Base-by-base conservation (phyloP, 2,797 vertebrate species). In the Psittacula derbiana region DNA sequence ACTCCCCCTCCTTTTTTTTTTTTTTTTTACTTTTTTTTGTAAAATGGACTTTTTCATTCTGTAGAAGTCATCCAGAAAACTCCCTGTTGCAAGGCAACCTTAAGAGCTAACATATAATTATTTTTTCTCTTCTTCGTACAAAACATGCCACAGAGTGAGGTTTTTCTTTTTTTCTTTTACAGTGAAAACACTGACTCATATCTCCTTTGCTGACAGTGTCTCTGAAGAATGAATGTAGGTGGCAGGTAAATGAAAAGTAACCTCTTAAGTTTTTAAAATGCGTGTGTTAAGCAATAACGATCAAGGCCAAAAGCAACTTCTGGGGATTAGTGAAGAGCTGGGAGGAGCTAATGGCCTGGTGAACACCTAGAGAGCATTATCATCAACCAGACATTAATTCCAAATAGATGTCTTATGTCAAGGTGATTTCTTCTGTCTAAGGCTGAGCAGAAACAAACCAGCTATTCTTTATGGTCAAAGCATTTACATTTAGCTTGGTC, bases 221-320 rank as follows among this genome's bases (percentile, higher is more conserved):
- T 97, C 86, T 49, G 38, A 91, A 96, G 86, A 95, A 96, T 66
- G 55, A 92, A 93, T 96, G 95, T 96, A 83, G 52, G 36, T 90
- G 73, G 78, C 85, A 97, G 58, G 82, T 91, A 96, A 97, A 96
- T 96, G 50, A 92, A 96, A 95, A 94, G 47, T 81, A 96, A 93
- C 60, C 41, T 94, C 86, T 20, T 10, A 92, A 47, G 44, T 96
- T 95, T 96, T 73, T 46, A 95, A 70, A 65, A 74, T 95, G 64
- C 87, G 57, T 95, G 97, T 96, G 46, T 95, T 95, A 96, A 96
- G 78, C 69, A 92, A 40, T 79, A 96, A 86, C 87, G 71, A 90
- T 95, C 44, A 83, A 83, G 40, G 92, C 70, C 95, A 94, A 94
- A 95, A 72, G 64, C 86, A 93, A 71, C 76, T 94, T 82, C 87